Evolutionary conservation across 2,113 vertebrate genomes (phyloP).

Genomic region (Odobenus rosmarus): DNA sequence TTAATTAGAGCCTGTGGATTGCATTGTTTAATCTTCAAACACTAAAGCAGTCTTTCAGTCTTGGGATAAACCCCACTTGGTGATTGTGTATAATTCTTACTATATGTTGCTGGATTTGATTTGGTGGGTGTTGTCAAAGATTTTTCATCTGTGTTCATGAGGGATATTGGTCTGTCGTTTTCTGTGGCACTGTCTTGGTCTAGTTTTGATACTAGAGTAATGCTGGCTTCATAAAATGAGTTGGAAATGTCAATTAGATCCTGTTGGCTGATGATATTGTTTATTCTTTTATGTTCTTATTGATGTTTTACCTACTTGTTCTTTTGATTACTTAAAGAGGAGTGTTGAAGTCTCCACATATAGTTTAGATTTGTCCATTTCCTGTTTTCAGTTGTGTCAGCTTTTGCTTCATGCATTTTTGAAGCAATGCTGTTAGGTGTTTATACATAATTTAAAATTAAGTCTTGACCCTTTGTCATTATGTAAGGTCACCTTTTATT

Average conservation of each 20-base stretch:
- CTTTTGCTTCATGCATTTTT: neutral
- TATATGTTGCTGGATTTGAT: neutral
- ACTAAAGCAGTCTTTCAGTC: neutral
- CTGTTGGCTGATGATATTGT: neutral
- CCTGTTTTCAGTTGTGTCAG: neutral
- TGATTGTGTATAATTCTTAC: neutral
- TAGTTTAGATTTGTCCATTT: neutral
- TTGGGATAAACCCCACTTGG: neutral
- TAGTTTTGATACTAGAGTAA: slow-evolving; percentile 26
- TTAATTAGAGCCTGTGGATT: neutral
- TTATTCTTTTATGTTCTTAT: neutral
- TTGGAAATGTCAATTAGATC: neutral
- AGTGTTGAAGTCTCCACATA: neutral
- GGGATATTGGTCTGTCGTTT: neutral
- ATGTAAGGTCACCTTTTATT: neutral
- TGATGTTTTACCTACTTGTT: neutral
- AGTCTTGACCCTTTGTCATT: neutral
- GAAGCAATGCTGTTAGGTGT: neutral
- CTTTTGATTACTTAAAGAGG: neutral
- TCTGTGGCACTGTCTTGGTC: neutral
- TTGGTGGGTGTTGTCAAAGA: neutral
- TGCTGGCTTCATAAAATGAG: slow-evolving; percentile 12
- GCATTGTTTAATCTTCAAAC: neutral
- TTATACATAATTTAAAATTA: neutral
- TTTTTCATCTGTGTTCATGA: slow-evolving; percentile 1